Evolutionary conservation across 2,797 vertebrate genomes (phyloP), one percentile per base, ranked within the genome.

Genomic region (Danio tinwini): DNA sequence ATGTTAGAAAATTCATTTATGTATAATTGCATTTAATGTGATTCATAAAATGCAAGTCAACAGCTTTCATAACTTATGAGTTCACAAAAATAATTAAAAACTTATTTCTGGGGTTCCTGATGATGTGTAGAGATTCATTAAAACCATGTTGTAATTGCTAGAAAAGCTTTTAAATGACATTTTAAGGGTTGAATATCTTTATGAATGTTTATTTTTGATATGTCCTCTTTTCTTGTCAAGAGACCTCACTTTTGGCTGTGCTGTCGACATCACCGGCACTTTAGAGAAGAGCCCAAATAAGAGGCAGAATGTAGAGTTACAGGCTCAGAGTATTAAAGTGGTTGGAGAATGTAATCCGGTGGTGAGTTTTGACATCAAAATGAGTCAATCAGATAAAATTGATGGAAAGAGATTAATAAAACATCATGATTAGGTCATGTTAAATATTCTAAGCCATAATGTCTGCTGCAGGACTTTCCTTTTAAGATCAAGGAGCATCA

Each of bases 401-500:
- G 21, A 53, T 44, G 12, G 3, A 19, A 40, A 21, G 37, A 13
- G 7, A 16, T 63, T 11, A 8, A 19, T 42, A 7, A 21, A 16
- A 16, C 21, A 12, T 53, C 29, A 13, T 42, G 12, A 52, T 42
- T 17, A 7, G n/a, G 6, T 39, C n/a, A 37, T 13, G n/a, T 7
- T n/a, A 37, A 16, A 10, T 64, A 7, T 40, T 73, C 6, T 71
- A n/a, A 39, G 5, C 37, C 55, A 68, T 11, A 64, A 3, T 76
- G 83, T 8, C 37, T 80, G 5, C 81, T 88, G 29, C 55, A 94
- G 93, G 88, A 92, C 12, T 94, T 93, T 76, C 98, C 97, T 7
- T 92, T 99, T 82, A 98, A 98, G 83, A 91, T 93, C 47, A 98
- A 96, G 90, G 92, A 95, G 76, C 92, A 92, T 17, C 95, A 97